These are phyloP conservation scores for Eupelmus urozonus DNA, from an alignment of 2,888 invertebrate genomes.

Conservation along the genomic window DNA sequence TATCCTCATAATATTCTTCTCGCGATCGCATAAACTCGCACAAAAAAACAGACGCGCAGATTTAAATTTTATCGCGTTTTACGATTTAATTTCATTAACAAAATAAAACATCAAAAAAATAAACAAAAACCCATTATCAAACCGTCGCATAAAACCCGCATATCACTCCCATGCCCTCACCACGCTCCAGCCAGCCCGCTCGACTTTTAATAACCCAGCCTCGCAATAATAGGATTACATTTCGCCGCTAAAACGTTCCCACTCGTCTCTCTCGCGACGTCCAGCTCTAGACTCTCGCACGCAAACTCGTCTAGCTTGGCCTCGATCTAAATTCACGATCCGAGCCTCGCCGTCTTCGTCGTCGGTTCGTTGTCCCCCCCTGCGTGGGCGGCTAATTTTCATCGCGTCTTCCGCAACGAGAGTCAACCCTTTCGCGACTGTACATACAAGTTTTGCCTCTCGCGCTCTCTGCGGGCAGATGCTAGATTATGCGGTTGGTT, in stretches of 20 bases:
- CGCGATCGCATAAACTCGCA: no score
- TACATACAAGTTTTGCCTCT: no score
- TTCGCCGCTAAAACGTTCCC: background rate
- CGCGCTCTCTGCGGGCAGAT: no score
- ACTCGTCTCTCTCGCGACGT: background rate
- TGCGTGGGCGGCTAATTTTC: conserved; percentile 34
- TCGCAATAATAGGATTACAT: background rate
- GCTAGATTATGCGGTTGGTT: no score
- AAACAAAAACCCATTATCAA: no score
- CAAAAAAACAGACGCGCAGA: no score
- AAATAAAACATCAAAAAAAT: background rate
- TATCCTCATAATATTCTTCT: no score
- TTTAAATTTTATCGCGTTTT: background rate
- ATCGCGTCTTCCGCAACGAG: conserved; percentile 31
- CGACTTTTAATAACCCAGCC: no score
- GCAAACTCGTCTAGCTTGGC: conserved; percentile 17
- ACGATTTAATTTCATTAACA: background rate
- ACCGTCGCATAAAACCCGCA: no score
- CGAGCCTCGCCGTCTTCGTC: background rate
- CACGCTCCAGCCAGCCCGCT: no score
- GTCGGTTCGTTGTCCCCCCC: background rate
- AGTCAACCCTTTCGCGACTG: no score
- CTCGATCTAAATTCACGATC: conserved; percentile 57
- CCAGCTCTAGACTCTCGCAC: background rate
- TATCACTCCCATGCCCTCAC: no score